These are phyloP conservation scores for Chaetophractus vellerosus DNA, from an alignment of 2,797 vertebrate genomes.

Conservation along the genomic window DNA sequence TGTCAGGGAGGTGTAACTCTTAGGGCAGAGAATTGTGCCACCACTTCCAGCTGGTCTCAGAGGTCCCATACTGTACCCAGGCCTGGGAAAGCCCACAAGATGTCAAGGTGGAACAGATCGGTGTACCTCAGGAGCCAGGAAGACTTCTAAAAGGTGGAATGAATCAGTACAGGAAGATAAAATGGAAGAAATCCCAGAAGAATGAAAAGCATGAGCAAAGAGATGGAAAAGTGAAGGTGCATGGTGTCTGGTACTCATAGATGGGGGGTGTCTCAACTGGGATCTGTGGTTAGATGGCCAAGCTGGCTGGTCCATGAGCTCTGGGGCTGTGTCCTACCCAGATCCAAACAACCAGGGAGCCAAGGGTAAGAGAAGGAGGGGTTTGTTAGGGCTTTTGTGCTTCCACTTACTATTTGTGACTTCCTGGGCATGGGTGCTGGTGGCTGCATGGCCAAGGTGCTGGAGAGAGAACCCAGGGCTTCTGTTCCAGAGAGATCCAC, in stretches of 20 bases:
- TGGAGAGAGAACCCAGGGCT: conserved; percentile 87
- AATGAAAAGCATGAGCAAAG: not conserved
- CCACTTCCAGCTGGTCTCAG: not conserved
- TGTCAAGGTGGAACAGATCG: not conserved
- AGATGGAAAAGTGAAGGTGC: not conserved
- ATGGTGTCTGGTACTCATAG: rapidly evolving
- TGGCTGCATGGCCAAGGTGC: conserved; percentile 92
- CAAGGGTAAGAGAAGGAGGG: too few species aligned
- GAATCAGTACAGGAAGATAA: not conserved
- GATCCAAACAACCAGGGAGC: not conserved
- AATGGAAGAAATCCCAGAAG: too few species aligned
- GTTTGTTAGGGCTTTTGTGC: not conserved
- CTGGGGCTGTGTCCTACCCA: rapidly evolving
- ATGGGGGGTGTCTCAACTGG: not conserved
- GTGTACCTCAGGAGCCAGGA: not conserved
- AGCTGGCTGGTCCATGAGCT: rapidly evolving
- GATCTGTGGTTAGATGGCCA: not conserved
- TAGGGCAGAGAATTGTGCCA: not conserved
- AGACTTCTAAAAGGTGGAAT: not conserved
- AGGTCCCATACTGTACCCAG: rapidly evolving
- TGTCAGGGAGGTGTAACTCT: not conserved
- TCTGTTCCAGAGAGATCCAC: conserved; percentile 90
- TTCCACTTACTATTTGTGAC: conserved; percentile 93
- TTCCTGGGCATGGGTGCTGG: conserved; percentile 96
- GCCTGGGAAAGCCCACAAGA: not conserved